These are phyloP conservation scores for Manduca sexta DNA, from an alignment of 1,140 invertebrate species.

Conservation along the genomic window DNA sequence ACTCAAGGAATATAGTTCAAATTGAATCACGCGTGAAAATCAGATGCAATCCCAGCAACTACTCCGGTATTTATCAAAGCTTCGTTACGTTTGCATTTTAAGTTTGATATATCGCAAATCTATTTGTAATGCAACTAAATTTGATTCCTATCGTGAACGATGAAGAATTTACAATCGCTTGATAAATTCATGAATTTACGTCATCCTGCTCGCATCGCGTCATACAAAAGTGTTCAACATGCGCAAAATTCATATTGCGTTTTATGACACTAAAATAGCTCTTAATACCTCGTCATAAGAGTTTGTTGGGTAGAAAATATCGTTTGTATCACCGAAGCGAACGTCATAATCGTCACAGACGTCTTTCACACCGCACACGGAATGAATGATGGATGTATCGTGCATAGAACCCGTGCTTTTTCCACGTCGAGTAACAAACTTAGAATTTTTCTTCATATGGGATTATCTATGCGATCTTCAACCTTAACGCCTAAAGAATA, in stretches of 20 bases:
- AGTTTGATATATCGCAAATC: constrained; percentile 3
- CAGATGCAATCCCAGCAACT: constrained; percentile 41
- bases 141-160: too few species aligned
- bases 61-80: constrained; percentile 38
- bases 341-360: constrained; percentile 57
- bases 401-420: constrained; percentile 46
- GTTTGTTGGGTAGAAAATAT: background rate
- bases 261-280: background rate
- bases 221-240: too few species aligned
- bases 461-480: constrained; percentile 10
- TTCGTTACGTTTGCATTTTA: constrained; percentile 33
- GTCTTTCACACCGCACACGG: constrained; percentile 59
- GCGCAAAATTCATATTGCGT: too few species aligned
- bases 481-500: constrained; percentile 18
- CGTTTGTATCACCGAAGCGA: constrained; percentile 37
- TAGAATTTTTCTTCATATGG: constrained; percentile 3
- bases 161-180: too few species aligned
- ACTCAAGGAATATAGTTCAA: background rate
- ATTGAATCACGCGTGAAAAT: constrained; percentile 5
- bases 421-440: constrained; percentile 32
- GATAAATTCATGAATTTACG: too few species aligned
- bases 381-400: constrained; percentile 67
- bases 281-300: background rate
- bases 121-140: background rate
- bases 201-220: too few species aligned